phyloP scores from a whole-genome alignment of 2,113 vertebrate genomes.

The Parotia lawesii region DNA sequence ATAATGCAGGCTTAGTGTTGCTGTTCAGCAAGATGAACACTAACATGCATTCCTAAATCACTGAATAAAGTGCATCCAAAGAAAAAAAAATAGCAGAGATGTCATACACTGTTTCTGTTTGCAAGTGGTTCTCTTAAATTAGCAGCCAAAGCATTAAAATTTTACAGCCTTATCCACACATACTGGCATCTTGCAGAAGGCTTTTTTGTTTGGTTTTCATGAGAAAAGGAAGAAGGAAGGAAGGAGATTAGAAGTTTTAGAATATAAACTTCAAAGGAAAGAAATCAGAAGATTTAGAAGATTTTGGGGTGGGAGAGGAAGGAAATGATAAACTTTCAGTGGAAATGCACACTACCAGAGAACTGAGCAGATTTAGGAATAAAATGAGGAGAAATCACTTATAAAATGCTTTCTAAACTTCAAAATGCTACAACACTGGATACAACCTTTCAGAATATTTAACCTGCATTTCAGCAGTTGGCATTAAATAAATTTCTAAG shows the following conservation, averaged over 20 bases:
- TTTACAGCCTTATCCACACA: background rate
- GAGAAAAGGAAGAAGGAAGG: background rate
- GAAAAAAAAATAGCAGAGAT: background rate
- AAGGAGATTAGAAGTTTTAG: background rate
- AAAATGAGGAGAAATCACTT: background rate
- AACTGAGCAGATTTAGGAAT: background rate
- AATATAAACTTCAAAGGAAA: background rate
- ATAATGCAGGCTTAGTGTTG: background rate
- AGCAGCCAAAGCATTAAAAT: background rate
- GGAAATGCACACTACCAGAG: background rate
- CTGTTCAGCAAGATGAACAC: background rate
- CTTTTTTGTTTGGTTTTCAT: background rate
- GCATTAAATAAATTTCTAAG: background rate
- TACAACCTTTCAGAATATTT: background rate
- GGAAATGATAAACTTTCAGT: background rate
- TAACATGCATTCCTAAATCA: background rate
- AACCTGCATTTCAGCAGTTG: background rate
- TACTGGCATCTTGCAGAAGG: background rate
- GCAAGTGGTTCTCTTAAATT: background rate
- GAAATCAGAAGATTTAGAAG: background rate
- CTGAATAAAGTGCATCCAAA: background rate
- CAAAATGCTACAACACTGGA: background rate
- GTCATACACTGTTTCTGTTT: background rate
- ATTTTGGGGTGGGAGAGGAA: background rate
- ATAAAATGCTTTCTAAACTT: background rate